phyloP scores from a whole-genome alignment of 1,140 invertebrate genomes.

The Ephestia elutella region DNA sequence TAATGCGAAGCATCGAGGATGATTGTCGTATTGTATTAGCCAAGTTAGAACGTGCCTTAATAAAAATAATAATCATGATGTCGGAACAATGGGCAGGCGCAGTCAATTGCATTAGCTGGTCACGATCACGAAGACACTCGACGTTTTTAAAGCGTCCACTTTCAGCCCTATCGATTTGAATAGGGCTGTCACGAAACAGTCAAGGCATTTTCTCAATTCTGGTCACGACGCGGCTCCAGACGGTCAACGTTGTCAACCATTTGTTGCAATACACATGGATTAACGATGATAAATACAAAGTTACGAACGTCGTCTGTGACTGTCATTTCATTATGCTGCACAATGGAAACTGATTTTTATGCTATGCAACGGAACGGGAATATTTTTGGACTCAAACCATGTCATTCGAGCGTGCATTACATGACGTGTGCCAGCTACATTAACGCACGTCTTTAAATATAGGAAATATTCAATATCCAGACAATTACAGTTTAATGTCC shows the following conservation, averaged over 20 bases:
- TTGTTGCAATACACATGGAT: slow-evolving; percentile 1
- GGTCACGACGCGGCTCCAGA: background rate
- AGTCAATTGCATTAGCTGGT: background rate
- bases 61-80: slow-evolving; percentile 4
- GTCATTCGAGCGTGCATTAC: too few species aligned
- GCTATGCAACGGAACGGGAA: background rate
- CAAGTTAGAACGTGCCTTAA: slow-evolving; percentile 3
- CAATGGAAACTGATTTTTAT: background rate
- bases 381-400: background rate
- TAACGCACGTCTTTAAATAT: too few species aligned
- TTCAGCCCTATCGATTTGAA: too few species aligned
- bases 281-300: background rate
- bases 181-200: too few species aligned
- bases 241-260: slow-evolving; percentile 1
- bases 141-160: too few species aligned
- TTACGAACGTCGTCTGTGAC: background rate
- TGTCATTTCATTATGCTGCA: background rate
- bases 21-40: background rate
- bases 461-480: too few species aligned
- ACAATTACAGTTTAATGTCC: too few species aligned
- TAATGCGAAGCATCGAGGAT: background rate
- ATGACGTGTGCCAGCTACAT: too few species aligned
- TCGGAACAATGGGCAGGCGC: slow-evolving; percentile 4
- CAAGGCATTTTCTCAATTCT: too few species aligned
- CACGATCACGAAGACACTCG: background rate